Evolutionary conservation across 2,888 invertebrate species (phyloP).

Genomic region (Subacronicta megacephala): DNA sequence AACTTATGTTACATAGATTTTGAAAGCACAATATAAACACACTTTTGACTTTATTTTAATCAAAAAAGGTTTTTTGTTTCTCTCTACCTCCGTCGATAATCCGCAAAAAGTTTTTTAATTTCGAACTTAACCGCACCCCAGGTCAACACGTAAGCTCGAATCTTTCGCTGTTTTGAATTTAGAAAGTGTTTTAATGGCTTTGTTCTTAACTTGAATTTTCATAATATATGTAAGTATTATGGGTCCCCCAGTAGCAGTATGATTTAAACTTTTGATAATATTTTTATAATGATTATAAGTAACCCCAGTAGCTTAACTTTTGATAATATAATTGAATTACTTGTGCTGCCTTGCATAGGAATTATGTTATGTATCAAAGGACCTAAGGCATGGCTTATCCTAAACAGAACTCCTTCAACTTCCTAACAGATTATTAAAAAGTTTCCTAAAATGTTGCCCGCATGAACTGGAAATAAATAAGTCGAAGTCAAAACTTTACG

Average conservation of each 20-base stretch:
- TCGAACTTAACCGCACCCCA: constrained; percentile 37
- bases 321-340: no score
- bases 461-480: constrained; percentile 47
- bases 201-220: constrained; percentile 20
- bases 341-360: no score
- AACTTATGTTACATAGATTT: background rate
- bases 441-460: constrained; percentile 36
- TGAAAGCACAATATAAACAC: background rate
- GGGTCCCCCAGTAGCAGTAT: background rate
- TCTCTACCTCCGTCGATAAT: constrained; percentile 22
- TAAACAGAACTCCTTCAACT: background rate
- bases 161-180: constrained; percentile 9
- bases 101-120: constrained; percentile 53
- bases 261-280: no score
- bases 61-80: constrained; percentile 19
- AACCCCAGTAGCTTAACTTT: no score
- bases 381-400: background rate
- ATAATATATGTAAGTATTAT: no score
- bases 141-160: constrained; percentile 25
- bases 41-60: constrained; percentile 1
- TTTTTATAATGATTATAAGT: no score
- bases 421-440: constrained; percentile 27
- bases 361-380: no score
- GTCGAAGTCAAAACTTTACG: constrained; percentile 47
- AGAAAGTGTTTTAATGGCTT: constrained; percentile 5